Base-by-base conservation (phyloP, 1,140 invertebrate species). In the Amphibalanus amphitrite region DNA sequence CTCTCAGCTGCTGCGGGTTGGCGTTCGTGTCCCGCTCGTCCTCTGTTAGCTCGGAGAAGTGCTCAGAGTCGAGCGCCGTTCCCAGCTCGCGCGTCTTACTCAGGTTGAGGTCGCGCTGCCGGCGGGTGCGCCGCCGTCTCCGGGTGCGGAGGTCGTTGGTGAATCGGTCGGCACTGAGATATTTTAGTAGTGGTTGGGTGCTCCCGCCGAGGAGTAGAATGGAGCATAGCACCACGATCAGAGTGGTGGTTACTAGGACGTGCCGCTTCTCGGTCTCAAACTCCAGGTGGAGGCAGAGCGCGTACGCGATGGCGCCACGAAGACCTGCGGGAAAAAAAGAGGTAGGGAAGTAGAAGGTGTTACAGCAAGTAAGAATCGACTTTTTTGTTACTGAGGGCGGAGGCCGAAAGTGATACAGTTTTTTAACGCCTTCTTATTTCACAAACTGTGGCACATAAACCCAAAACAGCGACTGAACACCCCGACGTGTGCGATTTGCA, bases 251-350 rank as follows among this genome's bases (percentile, higher is more conserved):
- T 69, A 99, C 95, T 69, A 99, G 90, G 10, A 99, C 92, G 77
- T 94, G 91, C 4, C 93, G 85, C 3, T 92, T 96, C 81, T 97
- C 93, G 79, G 92, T 88, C 73, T 90, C 91, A 78, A 98, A 90
- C 76, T 97, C 91, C 73, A 98, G 85, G 83, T 99, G 95, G 40
- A 99, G 85, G 17, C 94, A 96, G 0, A 99, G 82, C 6, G 96
- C 96, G 82, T 99, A 99, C 0, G 95, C 95, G 81, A 99, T 97
- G 25, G 96, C 97, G 47, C 97, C 97, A 67, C 96, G 84, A 73
- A 98, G 82, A 69, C 93, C 93, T 88, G 79, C 71, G n/a, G n/a
- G n/a, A n/a, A n/a, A n/a, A n/a, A n/a, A n/a, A n/a, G n/a, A n/a
- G n/a, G n/a, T n/a, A n/a, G n/a, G n/a, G n/a, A n/a, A n/a, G n/a